Evolutionary conservation across 2,888 invertebrate genomes (phyloP).

Genomic region (Pseudanteris insignis): DNA sequence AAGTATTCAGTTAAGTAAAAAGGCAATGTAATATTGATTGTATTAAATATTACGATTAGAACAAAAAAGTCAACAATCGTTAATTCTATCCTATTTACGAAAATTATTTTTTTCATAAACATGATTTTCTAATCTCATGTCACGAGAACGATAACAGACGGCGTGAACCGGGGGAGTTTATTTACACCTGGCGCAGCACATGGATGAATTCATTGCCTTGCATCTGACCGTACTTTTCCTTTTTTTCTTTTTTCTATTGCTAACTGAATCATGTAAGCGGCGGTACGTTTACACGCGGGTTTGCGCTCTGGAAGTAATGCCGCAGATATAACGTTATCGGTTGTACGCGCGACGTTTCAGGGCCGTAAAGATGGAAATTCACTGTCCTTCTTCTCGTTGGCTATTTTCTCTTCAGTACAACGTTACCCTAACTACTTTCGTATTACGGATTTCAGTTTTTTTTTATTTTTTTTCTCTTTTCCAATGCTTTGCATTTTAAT

Average conservation of each 20-base stretch:
- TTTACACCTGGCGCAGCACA: slow-evolving; percentile 20
- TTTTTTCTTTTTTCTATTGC: slow-evolving; percentile 5
- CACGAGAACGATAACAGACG: slow-evolving; percentile 4
- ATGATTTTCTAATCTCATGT: no score
- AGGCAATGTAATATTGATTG: no score
- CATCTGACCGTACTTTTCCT: slow-evolving; percentile 7
- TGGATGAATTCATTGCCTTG: slow-evolving; percentile 20
- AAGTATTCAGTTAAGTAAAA: no score
- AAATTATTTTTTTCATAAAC: no score
- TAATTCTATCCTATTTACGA: no score
- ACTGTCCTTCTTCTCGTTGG: slow-evolving; percentile 17
- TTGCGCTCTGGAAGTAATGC: slow-evolving; percentile 16
- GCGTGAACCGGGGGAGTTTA: slow-evolving; percentile 9
- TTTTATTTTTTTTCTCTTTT: no score
- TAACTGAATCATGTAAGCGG: slow-evolving; percentile 22
- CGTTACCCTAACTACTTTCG: slow-evolving; percentile 20
- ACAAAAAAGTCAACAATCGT: no score
- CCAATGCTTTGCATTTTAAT: slow-evolving; percentile 11
- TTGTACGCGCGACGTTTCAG: slow-evolving; percentile 27
- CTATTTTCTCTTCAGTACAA: slow-evolving; percentile 12
- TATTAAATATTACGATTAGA: no score
- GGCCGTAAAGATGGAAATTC: slow-evolving; percentile 33
- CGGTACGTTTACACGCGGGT: slow-evolving; percentile 17
- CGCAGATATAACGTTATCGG: slow-evolving; percentile 28
- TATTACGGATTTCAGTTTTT: slow-evolving; percentile 9